Base-by-base conservation (phyloP, 2,888 invertebrate species). In the Dynastes tityus region DNA sequence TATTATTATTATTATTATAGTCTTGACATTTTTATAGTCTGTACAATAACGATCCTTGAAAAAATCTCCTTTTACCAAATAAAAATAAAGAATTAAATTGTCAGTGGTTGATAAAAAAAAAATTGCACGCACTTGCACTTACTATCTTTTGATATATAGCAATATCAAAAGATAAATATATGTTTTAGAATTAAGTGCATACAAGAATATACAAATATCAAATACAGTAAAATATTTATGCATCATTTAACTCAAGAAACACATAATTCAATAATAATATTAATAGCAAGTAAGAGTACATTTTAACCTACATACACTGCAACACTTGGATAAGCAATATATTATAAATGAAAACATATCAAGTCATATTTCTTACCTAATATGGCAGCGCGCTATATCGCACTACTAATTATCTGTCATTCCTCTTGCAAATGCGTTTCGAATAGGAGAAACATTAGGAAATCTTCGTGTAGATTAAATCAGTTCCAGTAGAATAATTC, bases 221-320 rank as follows among this genome's bases (percentile, higher is more conserved):
- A 16, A 58, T 22, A 22, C 55, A 58, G 55, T 22, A 71, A 71
- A 71, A 71, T 37, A 58, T 55, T 55, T 71, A 71, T 55, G 55
- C 37, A 58, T 58, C 37, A 53, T 71, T 55, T 55, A 71, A 67
- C 40, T 45, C 65, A 11, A 74, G 45, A 49, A 63, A 74, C 9
- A 74, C 32, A 37, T n/a, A 61, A 40, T 49, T 63, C 40, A 13
- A 29, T 49, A 74, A 74, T 74, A 74, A 74, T 63, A 63, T 74
- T 74, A 74, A 74, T 74, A 61, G 73, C 73, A 49, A 53, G 73
- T 61, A 63, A 74, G 61, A 32, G 61, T 45, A 61, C 73, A 61
- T 58, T 68, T 74, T 74, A 74, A 74, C 73, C 73, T 63, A 74
- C 51, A 68, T 68, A 74, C 73, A 74, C 63, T 74, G 61, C 73